Evolutionary conservation across 2,888 invertebrate species (phyloP).

Genomic region (Andrena camellia): DNA sequence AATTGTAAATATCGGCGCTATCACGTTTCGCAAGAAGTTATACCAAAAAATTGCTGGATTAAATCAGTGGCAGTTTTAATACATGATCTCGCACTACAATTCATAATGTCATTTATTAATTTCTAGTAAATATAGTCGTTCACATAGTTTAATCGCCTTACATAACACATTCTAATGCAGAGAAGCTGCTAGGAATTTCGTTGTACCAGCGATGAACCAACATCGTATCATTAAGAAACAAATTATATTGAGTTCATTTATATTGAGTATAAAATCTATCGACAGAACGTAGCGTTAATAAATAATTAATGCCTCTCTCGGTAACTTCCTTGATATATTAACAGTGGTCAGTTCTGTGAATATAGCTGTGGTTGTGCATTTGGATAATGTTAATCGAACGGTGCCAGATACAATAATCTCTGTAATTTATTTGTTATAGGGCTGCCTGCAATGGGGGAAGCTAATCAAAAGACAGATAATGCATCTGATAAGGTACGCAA

Average conservation of each 20-base stretch:
- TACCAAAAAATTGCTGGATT: conserved; percentile 7
- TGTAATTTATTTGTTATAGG: conserved; percentile 74
- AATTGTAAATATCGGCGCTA: conserved; percentile 28
- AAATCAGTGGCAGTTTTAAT: conserved; percentile 16
- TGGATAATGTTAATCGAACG: not conserved
- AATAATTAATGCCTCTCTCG: conserved; percentile 13
- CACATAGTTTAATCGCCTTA: conserved; percentile 21
- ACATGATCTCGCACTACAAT: conserved; percentile 25
- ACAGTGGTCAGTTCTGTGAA: conserved; percentile 12
- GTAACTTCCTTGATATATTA: conserved; percentile 21
- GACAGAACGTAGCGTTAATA: conserved; percentile 5
- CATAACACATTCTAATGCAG: conserved; percentile 2
- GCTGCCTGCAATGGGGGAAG: conserved; percentile 78
- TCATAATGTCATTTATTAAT: conserved; percentile 30
- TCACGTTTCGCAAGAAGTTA: conserved; percentile 19
- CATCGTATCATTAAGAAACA: not conserved
- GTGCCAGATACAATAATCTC: conserved; percentile 11
- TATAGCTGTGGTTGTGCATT: conserved; percentile 17
- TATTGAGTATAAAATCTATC: not conserved
- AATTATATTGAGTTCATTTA: conserved; percentile 14
- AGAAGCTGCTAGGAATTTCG: not conserved
- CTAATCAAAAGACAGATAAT: conserved; percentile 80
- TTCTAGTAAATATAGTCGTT: conserved; percentile 27
- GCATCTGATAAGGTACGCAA: conserved; percentile 74
- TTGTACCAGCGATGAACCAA: conserved; percentile 6